Base-by-base conservation (phyloP, 2,888 invertebrate species). In the Hipparchia semele region DNA sequence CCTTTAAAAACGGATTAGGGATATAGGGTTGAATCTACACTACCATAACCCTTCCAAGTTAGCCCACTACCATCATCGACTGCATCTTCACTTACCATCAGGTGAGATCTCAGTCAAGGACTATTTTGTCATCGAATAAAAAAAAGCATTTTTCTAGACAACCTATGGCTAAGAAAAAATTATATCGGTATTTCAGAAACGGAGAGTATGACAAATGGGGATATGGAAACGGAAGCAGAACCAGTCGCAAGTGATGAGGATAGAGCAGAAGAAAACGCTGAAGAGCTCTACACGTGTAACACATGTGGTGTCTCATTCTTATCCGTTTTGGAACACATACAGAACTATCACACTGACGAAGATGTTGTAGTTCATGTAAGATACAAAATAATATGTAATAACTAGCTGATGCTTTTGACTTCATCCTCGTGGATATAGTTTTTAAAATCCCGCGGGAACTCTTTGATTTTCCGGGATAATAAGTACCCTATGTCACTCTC, bases 311-410 rank as follows among this genome's bases (percentile, higher is more conserved):
- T 96, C 70, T 95, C 95, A 71, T 96, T 96, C 81, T 90, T 93
- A 51, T 95, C 95, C 0, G 95, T 96, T 5, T 86, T 95, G 74
- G 95, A 96, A 1, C 96, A 96, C 81, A 95, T 96, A 79, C 94
- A 95, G 75, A 94, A 94, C 76, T 96, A 94, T 80, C 96, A 96
- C 80, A 95, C 94, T 82, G 95, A 96, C 68, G 95, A 96, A 81
- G 96, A 96, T 85, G 95, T 96, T 70, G 93, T 96, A 65, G 89
- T 96, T 72, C 96, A 96, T 93, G 96, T 94, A 87, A 75, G 58
- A 71, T 53, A 33, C 6, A 23, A 12, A 10, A 6, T 49, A 10
- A 6, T 49, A 49, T 9, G 39, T 49, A n/a, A 6, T 8, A 13
- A 13, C 13, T 13, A 7, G 56, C 7, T 13, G 7, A 6, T 56